Evolutionary conservation across 2,113 vertebrate species (phyloP), one percentile per base, ranked within the genome.

Genomic region (Alaudala cheleensis): DNA sequence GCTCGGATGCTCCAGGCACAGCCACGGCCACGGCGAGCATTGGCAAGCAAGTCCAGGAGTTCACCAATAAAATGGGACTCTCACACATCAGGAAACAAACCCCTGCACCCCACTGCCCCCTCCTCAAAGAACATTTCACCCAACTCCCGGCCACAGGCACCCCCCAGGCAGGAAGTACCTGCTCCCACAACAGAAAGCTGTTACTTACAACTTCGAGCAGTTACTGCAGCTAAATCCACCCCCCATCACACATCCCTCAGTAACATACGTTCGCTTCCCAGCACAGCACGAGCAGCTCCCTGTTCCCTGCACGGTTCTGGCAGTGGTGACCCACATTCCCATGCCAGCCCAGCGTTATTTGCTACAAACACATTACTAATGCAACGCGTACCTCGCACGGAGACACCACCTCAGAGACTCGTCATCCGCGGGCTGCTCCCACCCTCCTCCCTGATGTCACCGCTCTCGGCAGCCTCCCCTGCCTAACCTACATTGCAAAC

Each of bases 401-500:
- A 95, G 89, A 66, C 40, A 87, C 92, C 88, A 92, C 91, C 94
- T 96, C 96, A 91, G 12, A 50, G 71, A n/a, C 60, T 76, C 81
- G 70, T 96, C 95, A 93, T 83, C 89, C 3, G 69, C 53, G 16
- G 71, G 88, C 91, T 90, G 77, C 91, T 90, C 95, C 93, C 90
- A 77, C 92, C 86, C 93, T 93, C 86, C 57, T 74, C 87, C 93
- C 81, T 77, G 78, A 95, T 94, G 94, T 95, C 93, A 88, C 81
- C 0, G 14, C 71, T 94, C 74, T 76, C 87, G 0, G 90, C 84
- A 71, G 87, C 81, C 0, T 69, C 14, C 51, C 79, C 72, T 74
- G 56, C 82, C 88, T 93, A 97, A 96, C 95, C 95, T 91, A 96
- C 81, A 95, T 84, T 93, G 90, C 85, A 95, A 97, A 92, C 47